These are phyloP conservation scores for Pagetopsis macropterus DNA, from an alignment of 2,797 vertebrate species.

Conservation along the genomic window DNA sequence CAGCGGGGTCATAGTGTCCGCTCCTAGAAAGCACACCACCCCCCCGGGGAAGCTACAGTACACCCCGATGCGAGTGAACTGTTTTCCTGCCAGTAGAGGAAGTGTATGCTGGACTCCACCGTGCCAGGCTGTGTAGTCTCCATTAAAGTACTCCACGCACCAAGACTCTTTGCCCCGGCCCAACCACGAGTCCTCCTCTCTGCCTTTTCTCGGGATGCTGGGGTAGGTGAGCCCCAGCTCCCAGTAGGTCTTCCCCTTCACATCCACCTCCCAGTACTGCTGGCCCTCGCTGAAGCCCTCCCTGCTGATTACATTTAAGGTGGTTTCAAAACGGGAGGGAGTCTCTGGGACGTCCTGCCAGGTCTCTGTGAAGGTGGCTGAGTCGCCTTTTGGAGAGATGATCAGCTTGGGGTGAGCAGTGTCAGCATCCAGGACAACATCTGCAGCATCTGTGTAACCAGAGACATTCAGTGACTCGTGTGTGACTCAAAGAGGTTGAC, in stretches of 20 bases:
- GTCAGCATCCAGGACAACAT: constrained; percentile 66
- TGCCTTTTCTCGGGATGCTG: constrained; percentile 71
- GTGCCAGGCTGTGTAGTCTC: constrained; percentile 78
- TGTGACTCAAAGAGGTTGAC: background rate
- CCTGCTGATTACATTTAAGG: constrained; percentile 72
- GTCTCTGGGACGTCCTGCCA: constrained; percentile 77
- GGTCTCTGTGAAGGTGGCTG: constrained; percentile 68
- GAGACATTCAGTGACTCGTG: background rate
- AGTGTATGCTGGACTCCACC: constrained; percentile 63
- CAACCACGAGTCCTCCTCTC: constrained; percentile 75
- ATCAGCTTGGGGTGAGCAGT: constrained; percentile 78
- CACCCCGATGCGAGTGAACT: constrained; percentile 70
- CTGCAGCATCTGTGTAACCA: constrained; percentile 62
- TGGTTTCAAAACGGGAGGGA: constrained; percentile 72
- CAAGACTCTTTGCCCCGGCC: constrained; percentile 75
- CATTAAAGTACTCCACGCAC: constrained; percentile 78
- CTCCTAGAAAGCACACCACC: constrained; percentile 72
- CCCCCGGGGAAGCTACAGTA: constrained; percentile 73
- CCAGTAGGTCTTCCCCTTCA: constrained; percentile 80
- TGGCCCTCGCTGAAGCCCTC: constrained; percentile 69
- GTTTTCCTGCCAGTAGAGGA: constrained; percentile 51
- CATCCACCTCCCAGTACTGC: constrained; percentile 80
- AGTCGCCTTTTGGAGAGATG: constrained; percentile 69
- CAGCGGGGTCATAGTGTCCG: constrained; percentile 72
- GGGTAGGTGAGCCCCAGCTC: constrained; percentile 79